Percentiles rank a stretch among this genome's conserved stretches.
Evolutionary conservation across 2,797 vertebrate species (phyloP).

Genomic region (Enteromius unitaeniatus): DNA sequence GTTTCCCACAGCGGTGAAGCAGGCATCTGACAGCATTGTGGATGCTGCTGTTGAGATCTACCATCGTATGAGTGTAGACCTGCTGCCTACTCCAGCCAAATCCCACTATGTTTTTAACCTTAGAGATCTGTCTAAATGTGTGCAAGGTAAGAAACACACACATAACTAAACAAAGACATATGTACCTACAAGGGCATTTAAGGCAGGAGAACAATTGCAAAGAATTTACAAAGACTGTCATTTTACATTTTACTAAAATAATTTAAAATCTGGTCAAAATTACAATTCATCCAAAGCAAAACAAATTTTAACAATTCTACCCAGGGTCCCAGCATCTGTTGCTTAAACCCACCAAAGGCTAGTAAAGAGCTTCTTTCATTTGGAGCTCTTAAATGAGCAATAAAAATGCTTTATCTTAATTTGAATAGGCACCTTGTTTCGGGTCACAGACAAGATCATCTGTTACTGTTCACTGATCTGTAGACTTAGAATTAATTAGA

Average conservation of each 20-base stretch:
- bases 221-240: background rate
- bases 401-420: slow-evolving; percentile 45
- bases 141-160: slow-evolving; percentile 80
- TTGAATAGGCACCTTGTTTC: slow-evolving; percentile 25
- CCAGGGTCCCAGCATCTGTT: background rate
- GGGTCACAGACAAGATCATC: slow-evolving; percentile 25
- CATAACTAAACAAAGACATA: slow-evolving; percentile 1
- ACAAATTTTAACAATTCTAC: background rate
- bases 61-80: slow-evolving; percentile 85
- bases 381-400: slow-evolving; percentile 1
- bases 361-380: slow-evolving; percentile 20
- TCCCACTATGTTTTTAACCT: slow-evolving; percentile 91
- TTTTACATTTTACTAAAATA: background rate
- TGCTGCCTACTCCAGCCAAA: slow-evolving; percentile 88
- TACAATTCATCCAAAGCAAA: background rate
- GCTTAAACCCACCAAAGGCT: background rate
- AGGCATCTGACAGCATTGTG: slow-evolving; percentile 79
- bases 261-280: slow-evolving; percentile 1
- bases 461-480: slow-evolving; percentile 14
- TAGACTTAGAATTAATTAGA: background rate
- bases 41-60: slow-evolving; percentile 89
- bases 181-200: background rate
- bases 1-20: slow-evolving; percentile 80
- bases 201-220: slow-evolving; percentile 11
- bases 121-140: slow-evolving; percentile 87